Evolutionary conservation across 1,140 invertebrate genomes (phyloP).

Genomic region (Drosophila pseudoobscura): DNA sequence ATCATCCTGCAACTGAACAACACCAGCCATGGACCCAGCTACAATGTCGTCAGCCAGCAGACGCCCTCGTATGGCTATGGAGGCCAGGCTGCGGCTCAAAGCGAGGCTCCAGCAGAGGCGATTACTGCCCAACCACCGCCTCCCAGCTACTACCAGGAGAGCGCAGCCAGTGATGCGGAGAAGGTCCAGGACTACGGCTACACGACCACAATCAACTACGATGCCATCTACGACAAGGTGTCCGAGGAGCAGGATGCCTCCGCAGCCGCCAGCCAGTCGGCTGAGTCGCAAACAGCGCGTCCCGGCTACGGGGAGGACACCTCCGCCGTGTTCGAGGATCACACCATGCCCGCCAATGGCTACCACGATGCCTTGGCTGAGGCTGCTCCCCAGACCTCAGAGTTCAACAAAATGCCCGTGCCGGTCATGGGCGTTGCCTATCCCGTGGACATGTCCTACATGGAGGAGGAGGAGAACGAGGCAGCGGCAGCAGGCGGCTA

Average conservation of each 20-base stretch:
- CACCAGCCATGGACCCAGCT: conserved; percentile 84
- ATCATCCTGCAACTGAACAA: conserved; percentile 88
- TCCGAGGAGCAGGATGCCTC: conserved; percentile 55
- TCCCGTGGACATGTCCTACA: conserved; percentile 74
- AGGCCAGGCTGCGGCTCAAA: background rate
- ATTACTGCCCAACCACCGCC: conserved; percentile 27
- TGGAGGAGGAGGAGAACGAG: conserved; percentile 61
- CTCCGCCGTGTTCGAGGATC: conserved; percentile 64
- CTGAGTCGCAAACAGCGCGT: conserved; percentile 49
- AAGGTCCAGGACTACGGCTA: conserved; percentile 57
- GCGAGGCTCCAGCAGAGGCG: conserved; percentile 1
- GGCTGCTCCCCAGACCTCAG: conserved; percentile 58
- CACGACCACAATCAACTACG: conserved; percentile 48
- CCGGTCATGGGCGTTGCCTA: conserved; percentile 76
- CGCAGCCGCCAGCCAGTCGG: conserved; percentile 36
- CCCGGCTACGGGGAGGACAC: conserved; percentile 62
- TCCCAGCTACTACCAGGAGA: conserved; percentile 37
- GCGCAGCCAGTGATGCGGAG: conserved; percentile 30
- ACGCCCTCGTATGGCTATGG: conserved; percentile 60
- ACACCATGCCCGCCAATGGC: conserved; percentile 67
- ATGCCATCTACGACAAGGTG: conserved; percentile 52
- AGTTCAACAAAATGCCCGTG: conserved; percentile 80
- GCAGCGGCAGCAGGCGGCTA: conserved; percentile 14
- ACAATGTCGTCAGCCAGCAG: conserved; percentile 76
- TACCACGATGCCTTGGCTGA: conserved; percentile 60